A percentile compares a stretch with the other conserved stretches of the same genome.
These are phyloP conservation scores for Patella vulgata DNA, from an alignment of 1,140 invertebrate species.

Conservation along the genomic window DNA sequence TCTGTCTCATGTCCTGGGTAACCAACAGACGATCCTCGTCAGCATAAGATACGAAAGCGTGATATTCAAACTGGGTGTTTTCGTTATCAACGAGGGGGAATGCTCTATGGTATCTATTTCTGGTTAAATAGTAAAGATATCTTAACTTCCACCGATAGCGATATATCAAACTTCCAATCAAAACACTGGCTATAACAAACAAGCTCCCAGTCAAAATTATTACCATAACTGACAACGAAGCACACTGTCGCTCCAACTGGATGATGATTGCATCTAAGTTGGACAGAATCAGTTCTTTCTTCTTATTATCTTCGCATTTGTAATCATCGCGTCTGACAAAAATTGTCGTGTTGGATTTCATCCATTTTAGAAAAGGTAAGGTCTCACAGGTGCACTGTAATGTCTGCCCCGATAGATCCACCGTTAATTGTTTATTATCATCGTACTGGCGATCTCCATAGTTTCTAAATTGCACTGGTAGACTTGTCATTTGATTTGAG, in stretches of 20 bases:
- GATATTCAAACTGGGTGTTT: slow-evolving; percentile 25
- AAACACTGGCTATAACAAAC: neutral
- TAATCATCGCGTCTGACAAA: neutral
- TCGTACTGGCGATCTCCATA: no score
- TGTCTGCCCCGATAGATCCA: neutral
- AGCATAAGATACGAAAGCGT: slow-evolving; percentile 43
- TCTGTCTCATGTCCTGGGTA: slow-evolving; percentile 13
- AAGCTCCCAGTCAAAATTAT: neutral
- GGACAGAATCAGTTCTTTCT: neutral
- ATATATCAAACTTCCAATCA: slow-evolving; percentile 15
- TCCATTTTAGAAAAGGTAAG: slow-evolving; percentile 2
- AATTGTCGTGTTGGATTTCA: neutral
- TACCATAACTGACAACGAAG: no score
- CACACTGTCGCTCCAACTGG: no score
- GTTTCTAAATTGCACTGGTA: no score
- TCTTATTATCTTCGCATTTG: neutral
- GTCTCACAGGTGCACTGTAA: slow-evolving; percentile 7
- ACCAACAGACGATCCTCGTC: slow-evolving; percentile 34
- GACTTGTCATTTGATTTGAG: no score
- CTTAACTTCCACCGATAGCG: slow-evolving; percentile 30
- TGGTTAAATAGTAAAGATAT: slow-evolving; percentile 27
- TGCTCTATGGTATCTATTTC: slow-evolving; percentile 6
- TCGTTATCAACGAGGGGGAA: neutral
- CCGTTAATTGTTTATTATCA: no score
- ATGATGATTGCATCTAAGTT: neutral